Evolutionary conservation across 2,797 vertebrate species (phyloP).

Genomic region (Spinus olivaceus): DNA sequence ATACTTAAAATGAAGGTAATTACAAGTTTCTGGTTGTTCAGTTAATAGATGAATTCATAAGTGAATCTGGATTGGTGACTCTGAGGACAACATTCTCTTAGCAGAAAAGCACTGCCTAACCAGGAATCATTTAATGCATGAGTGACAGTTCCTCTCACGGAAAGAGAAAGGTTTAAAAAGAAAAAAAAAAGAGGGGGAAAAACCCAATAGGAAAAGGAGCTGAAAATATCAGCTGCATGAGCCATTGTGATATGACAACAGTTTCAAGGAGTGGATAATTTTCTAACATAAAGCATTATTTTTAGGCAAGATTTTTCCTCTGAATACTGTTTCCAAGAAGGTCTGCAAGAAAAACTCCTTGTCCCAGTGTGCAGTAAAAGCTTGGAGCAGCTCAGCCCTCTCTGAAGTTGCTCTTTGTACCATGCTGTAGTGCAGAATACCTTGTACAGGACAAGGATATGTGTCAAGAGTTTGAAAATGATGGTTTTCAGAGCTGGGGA

Average conservation of each 20-base stretch:
- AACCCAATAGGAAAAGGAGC: background rate
- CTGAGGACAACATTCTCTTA: background rate
- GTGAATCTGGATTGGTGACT: background rate
- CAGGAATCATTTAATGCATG: background rate
- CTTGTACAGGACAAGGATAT: background rate
- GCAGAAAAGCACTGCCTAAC: background rate
- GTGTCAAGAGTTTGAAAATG: background rate
- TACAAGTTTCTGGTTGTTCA: background rate
- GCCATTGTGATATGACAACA: background rate
- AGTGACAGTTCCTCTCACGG: background rate
- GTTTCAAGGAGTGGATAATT: background rate
- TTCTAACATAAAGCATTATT: background rate
- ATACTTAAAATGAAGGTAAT: background rate
- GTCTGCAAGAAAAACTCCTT: background rate
- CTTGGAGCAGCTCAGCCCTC: accelerated
- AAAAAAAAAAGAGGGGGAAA: accelerated
- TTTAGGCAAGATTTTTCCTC: background rate
- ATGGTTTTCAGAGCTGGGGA: background rate
- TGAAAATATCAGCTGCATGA: background rate
- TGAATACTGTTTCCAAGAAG: background rate
- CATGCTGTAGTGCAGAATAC: background rate
- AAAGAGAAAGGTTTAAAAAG: background rate
- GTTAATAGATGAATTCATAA: background rate
- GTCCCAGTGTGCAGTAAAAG: background rate
- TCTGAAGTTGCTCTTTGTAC: background rate